phyloP scores from a whole-genome alignment of 2,888 invertebrate species.

The Polymixis flavicincta region DNA sequence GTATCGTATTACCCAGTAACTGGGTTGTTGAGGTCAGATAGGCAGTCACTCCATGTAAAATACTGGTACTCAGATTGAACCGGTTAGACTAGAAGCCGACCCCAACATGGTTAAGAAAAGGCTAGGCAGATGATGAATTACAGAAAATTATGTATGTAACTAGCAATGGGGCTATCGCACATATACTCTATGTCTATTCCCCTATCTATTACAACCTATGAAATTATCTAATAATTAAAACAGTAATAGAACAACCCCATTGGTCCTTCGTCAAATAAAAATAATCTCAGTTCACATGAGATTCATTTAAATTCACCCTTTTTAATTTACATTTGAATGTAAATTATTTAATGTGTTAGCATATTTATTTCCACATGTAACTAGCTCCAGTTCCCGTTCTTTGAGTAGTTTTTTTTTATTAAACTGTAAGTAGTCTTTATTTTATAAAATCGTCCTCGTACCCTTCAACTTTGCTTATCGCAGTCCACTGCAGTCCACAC shows the following conservation, averaged over 20 bases:
- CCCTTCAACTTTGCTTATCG: too few relatives aligned
- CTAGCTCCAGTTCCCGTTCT: not conserved
- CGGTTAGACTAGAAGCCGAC: too few relatives aligned
- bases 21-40: too few relatives aligned
- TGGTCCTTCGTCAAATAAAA: constrained; percentile 6
- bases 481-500: too few relatives aligned
- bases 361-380: not conserved
- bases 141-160: not conserved
- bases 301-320: constrained; percentile 63
- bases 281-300: constrained; percentile 37
- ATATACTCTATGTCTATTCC: not conserved
- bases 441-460: not conserved
- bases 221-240: constrained; percentile 33
- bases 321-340: constrained; percentile 46
- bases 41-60: too few relatives aligned
- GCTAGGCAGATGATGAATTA: not conserved
- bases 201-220: constrained; percentile 36
- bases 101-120: too few relatives aligned
- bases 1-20: too few relatives aligned
- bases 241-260: constrained; percentile 34
- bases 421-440: not conserved
- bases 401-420: too few relatives aligned
- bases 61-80: too few relatives aligned
- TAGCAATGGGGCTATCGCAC: not conserved
- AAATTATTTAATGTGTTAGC: constrained; percentile 16